Conservation (phyloP, 2,797 vertebrate genomes). For the Arrhamphus sclerolepis region DNA sequence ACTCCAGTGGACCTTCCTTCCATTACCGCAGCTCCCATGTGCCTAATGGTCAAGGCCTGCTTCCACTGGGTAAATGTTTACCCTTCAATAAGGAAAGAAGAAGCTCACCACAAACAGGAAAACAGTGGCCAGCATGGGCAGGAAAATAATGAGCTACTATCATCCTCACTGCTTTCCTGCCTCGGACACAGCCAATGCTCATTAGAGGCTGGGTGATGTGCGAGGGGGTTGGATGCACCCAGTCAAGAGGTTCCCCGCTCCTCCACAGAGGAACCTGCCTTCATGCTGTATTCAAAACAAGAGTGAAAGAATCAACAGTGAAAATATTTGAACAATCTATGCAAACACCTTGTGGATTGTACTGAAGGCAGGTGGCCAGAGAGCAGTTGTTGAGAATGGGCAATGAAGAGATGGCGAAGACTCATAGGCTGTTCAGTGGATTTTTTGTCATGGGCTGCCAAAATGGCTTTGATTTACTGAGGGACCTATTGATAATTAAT, state of each 20-base stretch:
- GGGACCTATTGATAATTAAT: slow-evolving; percentile 88
- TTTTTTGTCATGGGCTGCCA: slow-evolving; percentile 80
- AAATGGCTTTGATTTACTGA: slow-evolving; percentile 86
- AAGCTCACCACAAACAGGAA: slow-evolving; percentile 66
- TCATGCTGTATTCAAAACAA: slow-evolving; percentile 57
- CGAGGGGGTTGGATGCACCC: slow-evolving; percentile 70
- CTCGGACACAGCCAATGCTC: slow-evolving; percentile 70
- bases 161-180: slow-evolving; percentile 62
- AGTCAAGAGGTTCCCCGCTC: slow-evolving; percentile 67
- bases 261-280: slow-evolving; percentile 59
- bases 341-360: slow-evolving; percentile 86
- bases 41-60: slow-evolving; percentile 75
- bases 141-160: slow-evolving; percentile 79
- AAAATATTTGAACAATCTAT: slow-evolving; percentile 90
- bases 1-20: slow-evolving; percentile 71
- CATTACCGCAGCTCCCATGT: slow-evolving; percentile 71
- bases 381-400: slow-evolving; percentile 88
- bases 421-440: slow-evolving; percentile 65
- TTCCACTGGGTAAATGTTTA: slow-evolving; percentile 78
- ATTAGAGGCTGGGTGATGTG: slow-evolving; percentile 75
- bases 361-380: slow-evolving; percentile 78
- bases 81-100: slow-evolving; percentile 69
- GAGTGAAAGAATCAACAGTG: slow-evolving; percentile 76
- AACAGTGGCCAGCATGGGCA: slow-evolving; percentile 63
- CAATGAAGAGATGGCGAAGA: slow-evolving; percentile 80